Conservation (phyloP, 2,888 invertebrate genomes). For the Pandemis heparana region DNA sequence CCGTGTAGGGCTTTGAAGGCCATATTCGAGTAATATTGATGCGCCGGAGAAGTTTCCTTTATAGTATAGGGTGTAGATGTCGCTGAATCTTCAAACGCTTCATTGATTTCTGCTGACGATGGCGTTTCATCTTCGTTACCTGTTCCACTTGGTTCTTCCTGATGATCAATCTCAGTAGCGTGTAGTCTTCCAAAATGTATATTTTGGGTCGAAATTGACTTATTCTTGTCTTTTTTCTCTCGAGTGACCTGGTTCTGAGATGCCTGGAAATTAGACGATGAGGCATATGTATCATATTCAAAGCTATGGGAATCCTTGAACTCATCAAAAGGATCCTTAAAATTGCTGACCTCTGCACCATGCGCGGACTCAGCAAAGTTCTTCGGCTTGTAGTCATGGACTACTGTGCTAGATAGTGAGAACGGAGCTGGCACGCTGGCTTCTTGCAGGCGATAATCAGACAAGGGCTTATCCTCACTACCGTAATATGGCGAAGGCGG, state of each 20-base stretch:
- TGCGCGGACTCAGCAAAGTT: conserved; percentile 53
- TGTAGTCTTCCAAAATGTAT: conserved; percentile 75
- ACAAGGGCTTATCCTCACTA: conserved; percentile 56
- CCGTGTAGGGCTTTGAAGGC: conserved; percentile 68
- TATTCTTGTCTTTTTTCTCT: conserved; percentile 67
- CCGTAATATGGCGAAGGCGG: conserved; percentile 49
- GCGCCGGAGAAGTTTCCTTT: conserved; percentile 68
- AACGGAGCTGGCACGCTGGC: conserved; percentile 67
- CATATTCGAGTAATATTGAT: conserved; percentile 73
- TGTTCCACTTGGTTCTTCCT: conserved; percentile 60
- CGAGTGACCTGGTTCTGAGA: conserved; percentile 57
- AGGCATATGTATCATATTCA: conserved; percentile 72
- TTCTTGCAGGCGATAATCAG: conserved; percentile 63
- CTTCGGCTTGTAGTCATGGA: conserved; percentile 75
- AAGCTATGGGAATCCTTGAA: conserved; percentile 69
- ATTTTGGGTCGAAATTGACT: conserved; percentile 78
- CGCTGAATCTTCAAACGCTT: conserved; percentile 52
- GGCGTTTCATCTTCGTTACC: conserved; percentile 57
- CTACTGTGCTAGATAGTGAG: conserved; percentile 69
- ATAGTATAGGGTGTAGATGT: conserved; percentile 66
- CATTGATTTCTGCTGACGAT: conserved; percentile 61
- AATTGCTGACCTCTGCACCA: conserved; percentile 59
- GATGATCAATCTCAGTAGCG: conserved; percentile 70
- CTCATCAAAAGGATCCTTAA: conserved; percentile 66
- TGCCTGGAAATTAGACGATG: conserved; percentile 66